phyloP scores from a whole-genome alignment of 2,797 vertebrate species.

The Caiman crocodilus region DNA sequence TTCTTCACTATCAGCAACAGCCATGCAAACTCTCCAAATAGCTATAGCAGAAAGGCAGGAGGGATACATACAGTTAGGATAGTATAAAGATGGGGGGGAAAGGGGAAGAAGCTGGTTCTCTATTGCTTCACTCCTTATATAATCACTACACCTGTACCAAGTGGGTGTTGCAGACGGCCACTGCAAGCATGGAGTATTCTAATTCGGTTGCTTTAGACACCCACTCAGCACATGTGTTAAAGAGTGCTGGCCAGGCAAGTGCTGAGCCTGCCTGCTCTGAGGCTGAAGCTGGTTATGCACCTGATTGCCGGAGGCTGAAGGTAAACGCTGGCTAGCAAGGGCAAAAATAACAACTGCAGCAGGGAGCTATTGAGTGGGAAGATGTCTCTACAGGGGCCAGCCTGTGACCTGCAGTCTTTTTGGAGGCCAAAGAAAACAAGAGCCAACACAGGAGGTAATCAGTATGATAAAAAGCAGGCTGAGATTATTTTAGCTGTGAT shows the following conservation, averaged over 20 bases:
- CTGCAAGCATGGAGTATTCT: background rate
- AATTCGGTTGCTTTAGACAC: background rate
- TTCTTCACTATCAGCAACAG: accelerated
- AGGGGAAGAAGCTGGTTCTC: too few relatives aligned
- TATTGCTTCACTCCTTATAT: background rate
- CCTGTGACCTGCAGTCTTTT: background rate
- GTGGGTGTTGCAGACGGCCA: background rate
- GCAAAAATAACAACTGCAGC: background rate
- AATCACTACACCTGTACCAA: background rate
- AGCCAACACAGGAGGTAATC: background rate
- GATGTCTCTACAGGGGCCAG: background rate
- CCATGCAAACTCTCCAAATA: background rate
- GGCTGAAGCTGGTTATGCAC: background rate
- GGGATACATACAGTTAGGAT: background rate
- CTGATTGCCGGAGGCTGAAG: background rate
- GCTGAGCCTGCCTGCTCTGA: background rate
- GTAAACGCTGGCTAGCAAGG: background rate
- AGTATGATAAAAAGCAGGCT: background rate
- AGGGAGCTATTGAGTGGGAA: background rate
- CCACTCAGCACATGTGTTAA: background rate
- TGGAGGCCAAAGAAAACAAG: background rate
- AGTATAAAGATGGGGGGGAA: too few relatives aligned
- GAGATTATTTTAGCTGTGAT: background rate
- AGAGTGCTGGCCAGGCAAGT: background rate
- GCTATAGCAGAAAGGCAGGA: background rate